Evolutionary conservation across 2,113 vertebrate genomes (phyloP).

Genomic region (Etia nguti): DNA sequence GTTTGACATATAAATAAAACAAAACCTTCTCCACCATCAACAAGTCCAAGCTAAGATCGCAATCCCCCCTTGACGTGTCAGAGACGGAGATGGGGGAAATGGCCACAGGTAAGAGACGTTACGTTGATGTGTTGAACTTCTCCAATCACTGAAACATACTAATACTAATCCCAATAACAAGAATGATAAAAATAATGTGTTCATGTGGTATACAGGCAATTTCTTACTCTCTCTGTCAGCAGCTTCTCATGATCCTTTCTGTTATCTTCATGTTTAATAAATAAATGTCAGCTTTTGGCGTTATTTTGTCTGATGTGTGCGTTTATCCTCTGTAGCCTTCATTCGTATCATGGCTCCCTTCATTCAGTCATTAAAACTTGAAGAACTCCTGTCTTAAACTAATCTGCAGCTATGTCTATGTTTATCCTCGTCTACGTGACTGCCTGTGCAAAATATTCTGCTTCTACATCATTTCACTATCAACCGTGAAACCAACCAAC

Average conservation of each 20-base stretch:
- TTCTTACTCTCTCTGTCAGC: neutral
- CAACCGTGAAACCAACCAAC: neutral
- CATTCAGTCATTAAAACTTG: neutral
- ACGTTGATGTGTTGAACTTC: neutral
- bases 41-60: neutral
- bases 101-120: neutral
- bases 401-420: neutral
- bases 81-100: neutral
- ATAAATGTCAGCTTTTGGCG: neutral
- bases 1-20: neutral
- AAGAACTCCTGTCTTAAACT: neutral
- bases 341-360: neutral
- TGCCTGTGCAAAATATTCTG: neutral
- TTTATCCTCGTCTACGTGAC: neutral
- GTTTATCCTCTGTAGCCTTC: neutral
- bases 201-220: neutral
- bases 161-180: neutral
- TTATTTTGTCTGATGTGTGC: neutral
- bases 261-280: neutral
- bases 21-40: neutral
- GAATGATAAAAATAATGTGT: neutral
- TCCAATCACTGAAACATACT: neutral
- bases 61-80: neutral
- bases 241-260: neutral
- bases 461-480: neutral